Evolutionary conservation across 2,888 invertebrate genomes (phyloP).

Genomic region (Dolomedes plantarius): DNA sequence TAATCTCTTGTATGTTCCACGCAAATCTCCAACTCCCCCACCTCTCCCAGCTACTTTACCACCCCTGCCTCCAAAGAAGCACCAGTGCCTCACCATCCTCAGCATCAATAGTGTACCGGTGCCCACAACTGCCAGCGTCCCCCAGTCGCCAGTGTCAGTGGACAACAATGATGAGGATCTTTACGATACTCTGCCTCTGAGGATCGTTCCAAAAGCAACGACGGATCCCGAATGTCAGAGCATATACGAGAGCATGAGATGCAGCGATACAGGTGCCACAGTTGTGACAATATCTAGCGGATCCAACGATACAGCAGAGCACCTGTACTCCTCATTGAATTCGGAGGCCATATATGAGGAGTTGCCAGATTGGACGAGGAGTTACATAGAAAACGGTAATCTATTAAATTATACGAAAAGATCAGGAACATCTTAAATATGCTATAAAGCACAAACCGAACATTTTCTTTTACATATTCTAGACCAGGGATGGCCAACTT

Average conservation of each 20-base stretch:
- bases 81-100: not conserved
- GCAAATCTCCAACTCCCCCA: slow-evolving; percentile 49
- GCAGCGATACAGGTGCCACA: slow-evolving; percentile 51
- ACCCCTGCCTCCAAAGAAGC: slow-evolving; percentile 42
- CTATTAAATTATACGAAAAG: not conserved
- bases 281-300: slow-evolving; percentile 56
- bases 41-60: slow-evolving; percentile 39
- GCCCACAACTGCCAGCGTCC: not conserved
- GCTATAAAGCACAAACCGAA: no score
- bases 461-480: no score
- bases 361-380: slow-evolving; percentile 2
- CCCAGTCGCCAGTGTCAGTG: not conserved
- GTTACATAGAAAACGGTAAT: not conserved
- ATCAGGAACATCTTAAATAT: no score
- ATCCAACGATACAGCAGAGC: slow-evolving; percentile 20
- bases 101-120: not conserved
- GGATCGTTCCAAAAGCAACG: not conserved
- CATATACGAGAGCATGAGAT: slow-evolving; percentile 61
- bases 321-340: slow-evolving; percentile 39
- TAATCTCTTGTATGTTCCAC: slow-evolving; percentile 56
- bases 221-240: not conserved
- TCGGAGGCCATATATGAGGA: slow-evolving; percentile 54
- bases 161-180: slow-evolving; percentile 13
- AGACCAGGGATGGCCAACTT: no score
- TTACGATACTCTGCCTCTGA: slow-evolving; percentile 33